phyloP scores from a whole-genome alignment of 2,797 vertebrate genomes.

The Phataginus tetradactyla region DNA sequence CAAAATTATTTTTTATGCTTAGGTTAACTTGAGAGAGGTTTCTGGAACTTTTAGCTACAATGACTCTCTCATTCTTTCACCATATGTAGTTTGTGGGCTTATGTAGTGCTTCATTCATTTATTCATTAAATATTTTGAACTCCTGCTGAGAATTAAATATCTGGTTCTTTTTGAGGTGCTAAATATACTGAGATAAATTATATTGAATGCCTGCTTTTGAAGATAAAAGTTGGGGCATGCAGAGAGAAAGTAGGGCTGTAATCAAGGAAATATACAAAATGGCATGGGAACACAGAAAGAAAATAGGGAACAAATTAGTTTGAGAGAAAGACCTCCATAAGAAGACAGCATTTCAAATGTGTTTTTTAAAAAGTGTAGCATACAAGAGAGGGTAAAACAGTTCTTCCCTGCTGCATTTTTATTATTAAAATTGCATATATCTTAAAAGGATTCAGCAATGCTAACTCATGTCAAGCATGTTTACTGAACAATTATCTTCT shows the following conservation, averaged over 20 bases:
- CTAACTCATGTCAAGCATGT: not conserved
- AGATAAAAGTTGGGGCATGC: not conserved
- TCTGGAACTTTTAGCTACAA: not conserved
- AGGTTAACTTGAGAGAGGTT: not conserved
- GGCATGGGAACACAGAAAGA: not conserved
- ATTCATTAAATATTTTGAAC: not conserved
- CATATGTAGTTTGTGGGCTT: not conserved
- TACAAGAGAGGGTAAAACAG: not conserved
- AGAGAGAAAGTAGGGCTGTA: not conserved
- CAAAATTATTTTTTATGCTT: not conserved
- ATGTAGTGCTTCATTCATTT: slow-evolving; percentile 1
- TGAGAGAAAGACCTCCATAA: not conserved
- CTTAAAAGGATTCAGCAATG: not conserved
- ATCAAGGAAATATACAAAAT: not conserved
- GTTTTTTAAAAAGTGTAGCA: not conserved
- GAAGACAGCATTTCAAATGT: not conserved
- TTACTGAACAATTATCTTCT: slow-evolving; percentile 4
- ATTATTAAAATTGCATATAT: not conserved
- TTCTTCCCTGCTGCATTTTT: not conserved
- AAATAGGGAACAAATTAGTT: not conserved
- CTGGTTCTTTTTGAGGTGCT: not conserved
- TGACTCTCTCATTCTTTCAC: slow-evolving; percentile 1
- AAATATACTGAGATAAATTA: slow-evolving; percentile 35
- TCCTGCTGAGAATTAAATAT: not conserved
- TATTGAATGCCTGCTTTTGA: not conserved